Base-by-base conservation (phyloP, 2,113 vertebrate species). In the Scartelaos histophorus region DNA sequence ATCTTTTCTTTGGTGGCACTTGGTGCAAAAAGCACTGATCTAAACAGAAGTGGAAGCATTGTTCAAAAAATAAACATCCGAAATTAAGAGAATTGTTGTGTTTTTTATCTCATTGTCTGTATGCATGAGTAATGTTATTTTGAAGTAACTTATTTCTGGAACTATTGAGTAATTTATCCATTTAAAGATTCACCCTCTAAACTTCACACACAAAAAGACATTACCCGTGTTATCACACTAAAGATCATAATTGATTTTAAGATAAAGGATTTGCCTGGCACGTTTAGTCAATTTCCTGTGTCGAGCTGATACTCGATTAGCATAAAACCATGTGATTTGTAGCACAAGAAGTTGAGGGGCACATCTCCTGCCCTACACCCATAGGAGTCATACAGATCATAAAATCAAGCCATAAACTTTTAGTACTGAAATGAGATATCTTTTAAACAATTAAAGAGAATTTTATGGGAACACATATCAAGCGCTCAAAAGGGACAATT, bases 371-470 rank as follows among this genome's bases (percentile, higher is more conserved):
- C 16, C 34, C 11, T 35, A 64, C 61, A n/a, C 34, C 3, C 3
- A 43, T 19, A 19, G 38, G 61, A 64, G 29, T 34, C 10, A 10
- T 34, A 43, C 61, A 38, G 34, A 64, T 38, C 61, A 43, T 64
- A 64, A 64, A 64, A 64, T 43, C 61, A 64, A n/a, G 34, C 19
- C 34, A 64, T 64, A 64, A 64, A 64, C 34, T 12, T 64, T 64
- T 64, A 64, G 61, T 34, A 43, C 34, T 64, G 61, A 64, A 64
- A 64, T 38, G 61, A 38, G 61, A 64, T 43, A 64, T 64, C 61
- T 38, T 62, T 35, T 43, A 35, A 64, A 64, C 61, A 64, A 64
- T 64, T 64, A 64, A 64, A 64, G 17, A 12, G 19, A 64, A 43
- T 43, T 64, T 64, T 43, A 64, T 64, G 34, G 34, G 61, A 38